Evolutionary conservation across 2,888 invertebrate genomes (phyloP).

Genomic region (Lepidochrysops patricia): DNA sequence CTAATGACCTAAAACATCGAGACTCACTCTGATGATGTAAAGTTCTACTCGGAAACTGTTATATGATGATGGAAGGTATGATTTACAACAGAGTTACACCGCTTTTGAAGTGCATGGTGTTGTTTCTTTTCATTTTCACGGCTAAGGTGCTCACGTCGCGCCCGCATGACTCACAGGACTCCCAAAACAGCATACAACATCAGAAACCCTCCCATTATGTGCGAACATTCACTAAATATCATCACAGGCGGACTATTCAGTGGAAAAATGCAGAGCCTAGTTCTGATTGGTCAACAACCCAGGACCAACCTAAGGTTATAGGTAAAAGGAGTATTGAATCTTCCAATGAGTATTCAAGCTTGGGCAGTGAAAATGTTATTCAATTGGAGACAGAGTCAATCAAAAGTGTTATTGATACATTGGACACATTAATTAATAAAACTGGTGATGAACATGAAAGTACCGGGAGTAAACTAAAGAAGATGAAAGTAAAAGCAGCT

Average conservation of each 20-base stretch:
- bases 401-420: conserved; percentile 34
- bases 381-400: conserved; percentile 35
- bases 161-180: conserved; percentile 54
- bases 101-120: conserved; percentile 57
- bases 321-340: conserved; percentile 47
- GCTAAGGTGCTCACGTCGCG: conserved; percentile 63
- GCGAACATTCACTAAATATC: conserved; percentile 66
- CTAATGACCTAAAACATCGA: conserved; percentile 28
- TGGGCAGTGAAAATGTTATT: conserved; percentile 32
- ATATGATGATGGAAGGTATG: conserved; percentile 50
- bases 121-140: conserved; percentile 65
- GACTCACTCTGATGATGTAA: conserved; percentile 21
- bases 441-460: conserved; percentile 43
- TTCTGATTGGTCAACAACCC: conserved; percentile 35
- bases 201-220: conserved; percentile 56
- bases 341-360: conserved; percentile 40
- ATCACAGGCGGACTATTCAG: conserved; percentile 59
- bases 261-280: conserved; percentile 44
- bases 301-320: conserved; percentile 39
- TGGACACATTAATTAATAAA: conserved; percentile 36
- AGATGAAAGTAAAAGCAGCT: conserved; percentile 43
- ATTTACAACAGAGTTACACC: conserved; percentile 56
- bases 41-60: conserved; percentile 14
- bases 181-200: conserved; percentile 51
- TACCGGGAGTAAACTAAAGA: conserved; percentile 36